A percentile compares a stretch with the other conserved stretches of the same genome.
phyloP scores from a whole-genome alignment of 2,888 invertebrate species.

The Hymenopus coronatus region DNA sequence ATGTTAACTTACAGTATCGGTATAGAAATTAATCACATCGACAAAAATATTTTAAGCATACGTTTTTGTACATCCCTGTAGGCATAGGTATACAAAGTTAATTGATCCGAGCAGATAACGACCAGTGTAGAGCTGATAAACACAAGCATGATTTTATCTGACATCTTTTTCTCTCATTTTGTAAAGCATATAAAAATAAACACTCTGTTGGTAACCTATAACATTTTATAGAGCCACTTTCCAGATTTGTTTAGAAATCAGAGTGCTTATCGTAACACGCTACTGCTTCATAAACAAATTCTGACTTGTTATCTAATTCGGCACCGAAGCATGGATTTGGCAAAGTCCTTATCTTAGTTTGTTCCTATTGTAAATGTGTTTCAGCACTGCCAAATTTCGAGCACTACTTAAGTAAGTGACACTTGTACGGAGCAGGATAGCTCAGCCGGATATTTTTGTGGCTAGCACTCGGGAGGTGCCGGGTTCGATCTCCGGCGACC shows the following conservation, averaged over 20 bases:
- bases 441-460: too few species aligned
- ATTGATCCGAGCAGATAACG: not conserved
- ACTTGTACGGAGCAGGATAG: too few species aligned
- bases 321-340: not conserved
- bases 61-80: not conserved
- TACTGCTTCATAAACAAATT: not conserved
- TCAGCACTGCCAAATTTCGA: not conserved
- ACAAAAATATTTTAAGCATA: too few species aligned
- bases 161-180: not conserved
- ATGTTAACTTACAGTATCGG: too few species aligned
- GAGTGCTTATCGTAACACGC: not conserved
- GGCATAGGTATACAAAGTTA: not conserved
- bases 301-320: not conserved
- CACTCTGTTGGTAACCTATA: not conserved
- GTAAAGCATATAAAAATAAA: not conserved
- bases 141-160: not conserved
- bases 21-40: too few species aligned
- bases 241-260: not conserved
- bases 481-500: too few species aligned
- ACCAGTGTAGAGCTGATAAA: not conserved
- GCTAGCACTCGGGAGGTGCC: too few species aligned
- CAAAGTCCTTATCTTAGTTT: not conserved
- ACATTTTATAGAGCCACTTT: not conserved
- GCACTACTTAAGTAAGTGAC: too few species aligned
- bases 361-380: not conserved